These are phyloP conservation scores for Cephalopterus ornatus DNA, from an alignment of 2,113 vertebrate genomes.

Conservation along the genomic window DNA sequence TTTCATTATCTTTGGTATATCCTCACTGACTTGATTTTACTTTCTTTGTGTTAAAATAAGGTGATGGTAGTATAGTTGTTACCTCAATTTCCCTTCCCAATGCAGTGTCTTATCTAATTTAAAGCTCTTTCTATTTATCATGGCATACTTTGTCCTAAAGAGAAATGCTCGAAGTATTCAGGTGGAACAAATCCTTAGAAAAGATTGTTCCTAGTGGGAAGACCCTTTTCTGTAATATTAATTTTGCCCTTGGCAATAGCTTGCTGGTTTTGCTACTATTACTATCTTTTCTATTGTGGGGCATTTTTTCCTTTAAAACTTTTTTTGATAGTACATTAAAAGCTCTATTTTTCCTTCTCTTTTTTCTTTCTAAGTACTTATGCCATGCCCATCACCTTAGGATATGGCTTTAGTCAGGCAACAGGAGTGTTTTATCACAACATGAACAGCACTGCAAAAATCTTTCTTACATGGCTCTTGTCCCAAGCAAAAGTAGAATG, in stretches of 20 bases:
- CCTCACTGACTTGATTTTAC: neutral
- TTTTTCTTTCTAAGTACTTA: neutral
- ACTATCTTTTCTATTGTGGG: neutral
- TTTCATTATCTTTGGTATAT: neutral
- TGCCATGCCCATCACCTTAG: neutral
- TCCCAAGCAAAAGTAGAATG: neutral
- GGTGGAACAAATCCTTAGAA: neutral
- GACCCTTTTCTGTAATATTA: neutral
- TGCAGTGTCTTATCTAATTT: neutral
- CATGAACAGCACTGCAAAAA: neutral
- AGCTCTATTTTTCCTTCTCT: neutral
- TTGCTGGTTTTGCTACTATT: neutral
- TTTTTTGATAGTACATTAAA: neutral
- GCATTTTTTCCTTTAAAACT: neutral
- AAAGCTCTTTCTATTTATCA: neutral
- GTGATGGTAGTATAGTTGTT: neutral
- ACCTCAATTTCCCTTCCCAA: neutral
- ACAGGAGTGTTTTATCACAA: neutral
- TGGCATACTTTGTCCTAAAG: neutral
- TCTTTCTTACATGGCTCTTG: neutral
- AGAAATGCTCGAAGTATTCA: neutral
- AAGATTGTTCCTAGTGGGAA: neutral
- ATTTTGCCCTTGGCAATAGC: neutral
- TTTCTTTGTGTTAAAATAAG: neutral
- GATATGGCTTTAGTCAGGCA: neutral